A percentile compares a stretch with the other conserved stretches of the same genome.
phyloP scores from a whole-genome alignment of 23 tunicate genomes.

The Phallusia fumigata region DNA sequence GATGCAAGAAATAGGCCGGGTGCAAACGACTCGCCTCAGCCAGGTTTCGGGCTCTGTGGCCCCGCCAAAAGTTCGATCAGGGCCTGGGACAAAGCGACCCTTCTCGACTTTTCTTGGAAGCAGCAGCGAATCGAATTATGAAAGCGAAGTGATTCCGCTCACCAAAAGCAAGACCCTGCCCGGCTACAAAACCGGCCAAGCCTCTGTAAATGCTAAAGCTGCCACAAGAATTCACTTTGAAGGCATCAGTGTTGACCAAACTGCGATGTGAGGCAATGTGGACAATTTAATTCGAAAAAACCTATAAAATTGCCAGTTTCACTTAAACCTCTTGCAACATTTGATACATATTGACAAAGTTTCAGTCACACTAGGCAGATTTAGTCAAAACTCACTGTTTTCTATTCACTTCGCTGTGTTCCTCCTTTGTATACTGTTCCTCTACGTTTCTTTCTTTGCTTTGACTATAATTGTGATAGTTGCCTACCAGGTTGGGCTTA shows the following conservation, averaged over 20 bases:
- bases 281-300: no score
- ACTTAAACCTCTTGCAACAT: no score
- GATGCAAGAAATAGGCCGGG: neutral
- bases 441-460: neutral
- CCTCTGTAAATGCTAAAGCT: neutral
- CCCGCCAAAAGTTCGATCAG: neutral
- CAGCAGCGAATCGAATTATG: neutral
- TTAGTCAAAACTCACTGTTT: no score
- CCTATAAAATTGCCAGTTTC: no score
- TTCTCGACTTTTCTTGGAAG: slow-evolving; percentile 2
- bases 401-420: neutral
- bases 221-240: neutral
- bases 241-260: slow-evolving; percentile 2
- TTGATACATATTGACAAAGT: no score
- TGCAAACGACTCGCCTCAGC: neutral
- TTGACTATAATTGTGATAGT: no score
- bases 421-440: neutral
- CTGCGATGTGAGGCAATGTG: neutral
- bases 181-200: neutral
- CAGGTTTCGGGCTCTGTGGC: neutral
- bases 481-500: no score
- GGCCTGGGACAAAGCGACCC: neutral
- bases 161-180: neutral
- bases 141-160: neutral
- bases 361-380: no score